phyloP scores from a whole-genome alignment of 2,797 vertebrate genomes.

The Amblyraja radiata region DNA sequence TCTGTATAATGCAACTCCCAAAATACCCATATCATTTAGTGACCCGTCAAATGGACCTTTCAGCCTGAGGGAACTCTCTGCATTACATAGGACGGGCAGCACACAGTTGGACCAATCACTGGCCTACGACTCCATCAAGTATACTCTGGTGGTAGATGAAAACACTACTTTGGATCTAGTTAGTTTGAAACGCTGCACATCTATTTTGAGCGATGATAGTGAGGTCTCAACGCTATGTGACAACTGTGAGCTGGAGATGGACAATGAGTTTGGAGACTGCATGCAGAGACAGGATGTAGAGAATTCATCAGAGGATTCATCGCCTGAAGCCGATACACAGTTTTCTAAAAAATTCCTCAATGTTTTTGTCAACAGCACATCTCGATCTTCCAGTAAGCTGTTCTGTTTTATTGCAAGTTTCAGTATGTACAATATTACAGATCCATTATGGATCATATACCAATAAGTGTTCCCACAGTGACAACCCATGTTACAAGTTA shows the following conservation, averaged over 20 bases:
- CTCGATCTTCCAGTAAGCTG: constrained; percentile 90
- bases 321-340: constrained; percentile 85
- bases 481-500: not conserved
- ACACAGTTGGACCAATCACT: constrained; percentile 71
- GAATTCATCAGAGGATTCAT: constrained; percentile 80
- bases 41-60: constrained; percentile 29
- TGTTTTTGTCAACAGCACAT: constrained; percentile 94
- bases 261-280: constrained; percentile 56
- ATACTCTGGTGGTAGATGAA: constrained; percentile 96
- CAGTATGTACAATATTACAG: not conserved
- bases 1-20: not conserved
- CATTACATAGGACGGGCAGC: constrained; percentile 49
- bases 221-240: constrained; percentile 75
- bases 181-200: constrained; percentile 87
- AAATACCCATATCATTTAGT: constrained; percentile 30
- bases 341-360: constrained; percentile 99
- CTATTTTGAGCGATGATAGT: constrained; percentile 79
- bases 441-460: not conserved
- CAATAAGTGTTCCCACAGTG: not conserved
- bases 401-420: not conserved
- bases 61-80: constrained; percentile 46
- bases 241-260: constrained; percentile 62
- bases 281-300: constrained; percentile 57
- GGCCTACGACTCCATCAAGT: constrained; percentile 92
- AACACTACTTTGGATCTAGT: constrained; percentile 92